Percentiles rank a stretch among this genome's conserved stretches.
Evolutionary conservation across 1,140 invertebrate species (phyloP).

Genomic region (Cotesia glomerata): DNA sequence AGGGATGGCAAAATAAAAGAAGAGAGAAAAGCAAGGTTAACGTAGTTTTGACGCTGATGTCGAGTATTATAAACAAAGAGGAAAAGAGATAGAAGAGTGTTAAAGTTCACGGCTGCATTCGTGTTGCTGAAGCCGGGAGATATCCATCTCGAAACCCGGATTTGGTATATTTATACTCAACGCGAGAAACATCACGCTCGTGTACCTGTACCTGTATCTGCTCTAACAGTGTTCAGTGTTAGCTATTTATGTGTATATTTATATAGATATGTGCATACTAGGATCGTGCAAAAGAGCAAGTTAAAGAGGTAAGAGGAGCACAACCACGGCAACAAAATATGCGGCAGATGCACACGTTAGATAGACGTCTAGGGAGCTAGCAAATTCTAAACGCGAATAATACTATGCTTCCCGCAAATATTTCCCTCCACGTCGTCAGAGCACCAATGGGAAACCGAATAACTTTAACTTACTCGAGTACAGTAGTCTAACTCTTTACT

Average conservation of each 20-base stretch:
- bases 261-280: neutral
- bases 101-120: conserved; percentile 39
- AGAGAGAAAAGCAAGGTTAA: conserved; percentile 3
- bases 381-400: conserved; percentile 32
- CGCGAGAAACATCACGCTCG: conserved; percentile 2
- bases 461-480: neutral
- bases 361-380: conserved; percentile 33
- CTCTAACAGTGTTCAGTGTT: neutral
- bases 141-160: conserved; percentile 34
- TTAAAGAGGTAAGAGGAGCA: conserved; percentile 3
- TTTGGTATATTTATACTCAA: conserved; percentile 26
- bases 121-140: conserved; percentile 36
- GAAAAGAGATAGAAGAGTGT: conserved; percentile 19
- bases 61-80: neutral
- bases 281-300: conserved; percentile 13
- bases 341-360: conserved; percentile 27
- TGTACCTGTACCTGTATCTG: neutral
- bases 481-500: conserved; percentile 1
- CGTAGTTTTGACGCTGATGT: too few relatives aligned
- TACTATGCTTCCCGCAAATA: conserved; percentile 34
- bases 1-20: conserved; percentile 15
- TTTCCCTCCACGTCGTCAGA: conserved; percentile 15
- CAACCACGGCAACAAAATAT: conserved; percentile 29
- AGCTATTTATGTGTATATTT: neutral
- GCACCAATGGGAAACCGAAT: conserved; percentile 6